A percentile compares a stretch with the other conserved stretches of the same genome.
Conservation (phyloP, 2,797 vertebrate species). For the Pseudocheirus occidentalis region DNA sequence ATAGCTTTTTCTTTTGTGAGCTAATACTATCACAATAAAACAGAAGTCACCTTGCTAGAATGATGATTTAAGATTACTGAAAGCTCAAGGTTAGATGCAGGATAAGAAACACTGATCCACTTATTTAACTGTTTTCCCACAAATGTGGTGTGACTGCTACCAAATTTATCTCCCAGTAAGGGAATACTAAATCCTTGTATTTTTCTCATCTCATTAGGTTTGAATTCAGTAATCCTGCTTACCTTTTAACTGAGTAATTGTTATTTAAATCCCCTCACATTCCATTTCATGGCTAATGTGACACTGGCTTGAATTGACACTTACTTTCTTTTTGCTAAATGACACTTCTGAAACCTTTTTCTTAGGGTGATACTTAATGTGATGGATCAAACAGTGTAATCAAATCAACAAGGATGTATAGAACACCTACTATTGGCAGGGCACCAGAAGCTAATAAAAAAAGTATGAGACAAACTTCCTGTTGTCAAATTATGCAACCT, state of each 20-base stretch:
- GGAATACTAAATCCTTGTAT: not conserved
- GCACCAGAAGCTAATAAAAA: not conserved
- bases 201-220: not conserved
- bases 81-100: not conserved
- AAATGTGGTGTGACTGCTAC: slow-evolving; percentile 6
- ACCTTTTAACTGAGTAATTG: not conserved
- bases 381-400: slow-evolving; percentile 23
- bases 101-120: slow-evolving; percentile 18
- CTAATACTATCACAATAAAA: slow-evolving; percentile 28
- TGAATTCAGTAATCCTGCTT: slow-evolving; percentile 33
- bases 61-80: slow-evolving; percentile 42
- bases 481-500: not conserved
- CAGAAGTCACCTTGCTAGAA: slow-evolving; percentile 17
- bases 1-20: slow-evolving; percentile 7
- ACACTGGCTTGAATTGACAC: slow-evolving; percentile 14
- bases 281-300: not conserved
- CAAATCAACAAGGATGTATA: not conserved
- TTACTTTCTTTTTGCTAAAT: not conserved
- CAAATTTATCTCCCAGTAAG: slow-evolving; percentile 8
- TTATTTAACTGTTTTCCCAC: slow-evolving; percentile 27
- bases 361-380: not conserved
- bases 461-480: not conserved
- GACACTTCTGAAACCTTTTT: slow-evolving; percentile 18
- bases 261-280: not conserved
- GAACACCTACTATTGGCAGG: not conserved